Conservation (phyloP, 2,797 vertebrate species). For the Sylvilagus floridanus region DNA sequence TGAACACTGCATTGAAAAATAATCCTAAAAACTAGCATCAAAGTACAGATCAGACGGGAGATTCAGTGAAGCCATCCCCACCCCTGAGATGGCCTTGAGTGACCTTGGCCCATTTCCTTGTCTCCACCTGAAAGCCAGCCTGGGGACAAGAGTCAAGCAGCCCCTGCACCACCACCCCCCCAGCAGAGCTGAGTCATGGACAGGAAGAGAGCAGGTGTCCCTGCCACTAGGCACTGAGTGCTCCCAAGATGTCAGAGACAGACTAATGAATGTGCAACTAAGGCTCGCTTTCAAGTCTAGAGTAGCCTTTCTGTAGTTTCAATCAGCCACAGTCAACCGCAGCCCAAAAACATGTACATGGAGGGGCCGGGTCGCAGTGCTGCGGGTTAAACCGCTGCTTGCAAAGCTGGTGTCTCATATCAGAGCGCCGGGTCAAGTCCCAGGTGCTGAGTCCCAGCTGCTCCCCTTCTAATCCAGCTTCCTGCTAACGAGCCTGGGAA, state of each 20-base stretch:
- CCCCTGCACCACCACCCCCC: no score
- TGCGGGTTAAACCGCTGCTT: no score
- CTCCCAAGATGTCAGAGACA: background rate
- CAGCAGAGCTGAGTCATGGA: background rate
- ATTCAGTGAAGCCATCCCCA: background rate
- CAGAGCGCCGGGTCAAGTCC: no score
- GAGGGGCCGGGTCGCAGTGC: no score
- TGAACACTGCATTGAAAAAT: background rate
- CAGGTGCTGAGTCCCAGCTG: no score
- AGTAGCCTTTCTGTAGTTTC: background rate
- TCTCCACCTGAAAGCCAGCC: constrained; percentile 4
- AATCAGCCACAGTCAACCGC: background rate
- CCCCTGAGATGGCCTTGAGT: background rate
- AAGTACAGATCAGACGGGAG: constrained; percentile 14
- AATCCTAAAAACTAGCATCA: background rate
- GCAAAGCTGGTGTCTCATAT: no score
- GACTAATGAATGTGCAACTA: background rate
- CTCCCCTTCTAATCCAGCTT: no score
- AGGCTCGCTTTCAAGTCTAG: background rate
- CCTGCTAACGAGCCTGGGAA: no score
- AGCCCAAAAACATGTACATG: background rate
- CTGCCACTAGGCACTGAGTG: background rate
- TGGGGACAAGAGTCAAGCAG: background rate
- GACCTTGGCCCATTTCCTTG: background rate
- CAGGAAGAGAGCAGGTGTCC: background rate